Percentiles rank a stretch among this genome's conserved stretches.
Conservation (phyloP, 2,113 vertebrate genomes). For the Paramormyrops kingsleyae region DNA sequence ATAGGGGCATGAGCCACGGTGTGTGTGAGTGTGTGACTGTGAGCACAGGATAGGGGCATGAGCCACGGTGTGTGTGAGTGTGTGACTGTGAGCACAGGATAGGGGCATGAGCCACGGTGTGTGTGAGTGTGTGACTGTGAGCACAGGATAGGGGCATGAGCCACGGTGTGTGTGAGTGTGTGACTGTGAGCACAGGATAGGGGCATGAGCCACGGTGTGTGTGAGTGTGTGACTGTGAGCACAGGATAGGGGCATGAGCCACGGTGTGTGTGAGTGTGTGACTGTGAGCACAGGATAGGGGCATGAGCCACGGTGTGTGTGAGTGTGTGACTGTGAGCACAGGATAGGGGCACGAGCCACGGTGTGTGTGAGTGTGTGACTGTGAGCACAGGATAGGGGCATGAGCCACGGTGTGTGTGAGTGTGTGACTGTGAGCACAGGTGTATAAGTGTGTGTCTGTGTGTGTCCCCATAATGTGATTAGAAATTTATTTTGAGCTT, state of each 20-base stretch:
- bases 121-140: not conserved
- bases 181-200: no score
- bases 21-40: not conserved
- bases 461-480: not conserved
- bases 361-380: not conserved
- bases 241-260: not conserved
- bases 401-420: not conserved
- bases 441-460: not conserved
- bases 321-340: constrained; percentile 5
- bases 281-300: no score
- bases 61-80: not conserved
- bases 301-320: not conserved
- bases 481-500: not conserved
- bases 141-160: not conserved
- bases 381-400: not conserved
- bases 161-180: not conserved
- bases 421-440: constrained; percentile 9
- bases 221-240: constrained; percentile 1
- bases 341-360: not conserved
- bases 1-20: not conserved
- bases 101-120: not conserved
- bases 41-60: not conserved
- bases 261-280: not conserved
- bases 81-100: no score
- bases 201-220: not conserved